Percentiles rank a stretch among this genome's conserved stretches.
These are phyloP conservation scores for Pimephales promelas DNA, from an alignment of 2,113 vertebrate species.

Conservation along the genomic window DNA sequence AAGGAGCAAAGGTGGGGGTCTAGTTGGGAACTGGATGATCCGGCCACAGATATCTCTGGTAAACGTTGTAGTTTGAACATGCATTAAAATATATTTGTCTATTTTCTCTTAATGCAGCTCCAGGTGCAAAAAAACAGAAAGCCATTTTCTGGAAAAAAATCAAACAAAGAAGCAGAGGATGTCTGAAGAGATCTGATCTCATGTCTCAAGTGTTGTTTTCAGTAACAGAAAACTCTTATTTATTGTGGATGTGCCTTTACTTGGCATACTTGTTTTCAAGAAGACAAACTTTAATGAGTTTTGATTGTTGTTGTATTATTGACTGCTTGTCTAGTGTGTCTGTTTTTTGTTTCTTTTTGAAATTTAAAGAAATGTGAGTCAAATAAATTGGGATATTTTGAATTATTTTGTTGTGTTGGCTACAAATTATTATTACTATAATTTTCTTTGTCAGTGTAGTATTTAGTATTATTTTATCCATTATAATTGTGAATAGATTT, in stretches of 20 bases:
- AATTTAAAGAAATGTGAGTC: neutral
- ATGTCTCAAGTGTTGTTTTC: slow-evolving; percentile 31
- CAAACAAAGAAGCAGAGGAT: slow-evolving; percentile 56
- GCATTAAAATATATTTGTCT: neutral
- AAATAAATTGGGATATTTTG: neutral
- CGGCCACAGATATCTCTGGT: no score
- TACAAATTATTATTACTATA: neutral
- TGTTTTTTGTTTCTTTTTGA: neutral
- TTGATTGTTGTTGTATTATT: neutral
- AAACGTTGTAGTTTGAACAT: neutral
- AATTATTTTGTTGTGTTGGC: neutral
- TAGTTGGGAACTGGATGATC: neutral
- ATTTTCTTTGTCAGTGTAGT: neutral
- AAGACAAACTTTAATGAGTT: neutral
- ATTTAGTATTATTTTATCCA: neutral
- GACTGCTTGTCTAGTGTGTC: neutral
- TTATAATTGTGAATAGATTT: no score
- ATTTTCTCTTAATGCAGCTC: slow-evolving; percentile 63
- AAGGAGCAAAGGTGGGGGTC: slow-evolving; percentile 82
- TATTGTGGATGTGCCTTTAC: neutral
- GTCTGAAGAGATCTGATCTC: slow-evolving; percentile 53
- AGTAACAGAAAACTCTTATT: neutral
- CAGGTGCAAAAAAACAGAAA: slow-evolving; percentile 74
- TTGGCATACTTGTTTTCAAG: neutral
- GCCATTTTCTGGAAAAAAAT: slow-evolving; percentile 47